Evolutionary conservation across 37 sponge, comb jelly and placozoan genomes (phyloP).

Genomic region (Petrosia ficiformis): DNA sequence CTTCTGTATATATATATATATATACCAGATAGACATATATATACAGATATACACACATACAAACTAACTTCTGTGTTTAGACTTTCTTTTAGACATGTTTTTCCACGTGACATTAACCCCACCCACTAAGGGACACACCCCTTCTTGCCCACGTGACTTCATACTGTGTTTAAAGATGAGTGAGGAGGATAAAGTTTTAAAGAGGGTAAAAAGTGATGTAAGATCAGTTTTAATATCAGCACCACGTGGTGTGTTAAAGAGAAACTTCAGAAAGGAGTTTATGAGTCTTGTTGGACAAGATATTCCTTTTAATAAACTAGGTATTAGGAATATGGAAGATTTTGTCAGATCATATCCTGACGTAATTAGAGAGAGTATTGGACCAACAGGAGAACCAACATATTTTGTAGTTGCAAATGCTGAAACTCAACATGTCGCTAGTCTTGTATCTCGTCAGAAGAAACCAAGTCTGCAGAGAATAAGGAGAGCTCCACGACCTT

Average conservation of each 20-base stretch:
- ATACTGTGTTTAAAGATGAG: too few relatives aligned
- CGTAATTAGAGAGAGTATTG: conserved; percentile 27
- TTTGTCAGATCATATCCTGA: conserved; percentile 46
- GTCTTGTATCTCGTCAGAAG: conserved; percentile 60
- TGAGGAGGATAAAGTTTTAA: conserved; percentile 1
- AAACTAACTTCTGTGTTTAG: too few relatives aligned
- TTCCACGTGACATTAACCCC: too few relatives aligned
- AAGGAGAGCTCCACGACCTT: not conserved
- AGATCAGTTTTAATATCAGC: conserved; percentile 65
- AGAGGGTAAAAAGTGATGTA: conserved; percentile 21
- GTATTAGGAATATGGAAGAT: conserved; percentile 32
- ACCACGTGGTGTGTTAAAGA: conserved; percentile 52
- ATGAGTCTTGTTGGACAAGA: conserved; percentile 36
- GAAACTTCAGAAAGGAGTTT: conserved; percentile 29
- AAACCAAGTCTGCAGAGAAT: conserved; percentile 51
- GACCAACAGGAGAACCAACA: conserved; percentile 30
- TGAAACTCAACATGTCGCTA: conserved; percentile 51
- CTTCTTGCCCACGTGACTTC: too few relatives aligned
- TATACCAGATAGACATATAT: too few relatives aligned
- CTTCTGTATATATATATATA: too few relatives aligned
- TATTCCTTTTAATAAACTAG: conserved; percentile 43
- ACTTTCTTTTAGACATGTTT: too few relatives aligned
- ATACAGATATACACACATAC: too few relatives aligned
- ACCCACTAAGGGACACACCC: too few relatives aligned
- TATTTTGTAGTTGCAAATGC: conserved; percentile 44